phyloP scores from a whole-genome alignment of 2,113 vertebrate genomes.

The Pristiophorus japonicus region DNA sequence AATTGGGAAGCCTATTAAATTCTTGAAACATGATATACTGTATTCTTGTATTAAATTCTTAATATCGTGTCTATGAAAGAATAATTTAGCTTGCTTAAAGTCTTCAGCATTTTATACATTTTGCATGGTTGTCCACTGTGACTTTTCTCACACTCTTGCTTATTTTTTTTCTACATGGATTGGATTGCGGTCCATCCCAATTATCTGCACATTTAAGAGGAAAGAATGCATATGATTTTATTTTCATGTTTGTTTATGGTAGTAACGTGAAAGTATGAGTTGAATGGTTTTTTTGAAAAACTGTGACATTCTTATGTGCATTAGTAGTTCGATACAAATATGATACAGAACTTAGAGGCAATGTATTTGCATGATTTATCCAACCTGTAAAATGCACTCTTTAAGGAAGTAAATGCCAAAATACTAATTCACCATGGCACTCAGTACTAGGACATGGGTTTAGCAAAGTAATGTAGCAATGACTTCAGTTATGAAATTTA shows the following conservation, averaged over 20 bases:
- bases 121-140: constrained; percentile 15
- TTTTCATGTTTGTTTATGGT: not conserved
- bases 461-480: not conserved
- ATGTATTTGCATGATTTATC: not conserved
- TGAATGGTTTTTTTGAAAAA: constrained; percentile 5
- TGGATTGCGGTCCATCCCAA: not conserved
- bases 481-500: not conserved
- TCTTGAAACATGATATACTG: constrained; percentile 72
- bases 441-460: not conserved
- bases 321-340: not conserved
- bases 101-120: constrained; percentile 24
- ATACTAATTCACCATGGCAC: not conserved
- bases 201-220: constrained; percentile 10
- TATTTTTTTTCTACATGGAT: not conserved
- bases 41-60: constrained; percentile 45
- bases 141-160: constrained; percentile 26
- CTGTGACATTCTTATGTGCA: not conserved
- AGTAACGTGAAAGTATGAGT: not conserved
- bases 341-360: not conserved
- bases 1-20: constrained; percentile 80
- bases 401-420: not conserved
- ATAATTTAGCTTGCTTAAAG: constrained; percentile 20
- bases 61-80: constrained; percentile 33
- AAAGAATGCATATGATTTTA: constrained; percentile 13
- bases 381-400: not conserved